Evolutionary conservation across 2,888 invertebrate species (phyloP).

Genomic region (Heteropelma amictum): DNA sequence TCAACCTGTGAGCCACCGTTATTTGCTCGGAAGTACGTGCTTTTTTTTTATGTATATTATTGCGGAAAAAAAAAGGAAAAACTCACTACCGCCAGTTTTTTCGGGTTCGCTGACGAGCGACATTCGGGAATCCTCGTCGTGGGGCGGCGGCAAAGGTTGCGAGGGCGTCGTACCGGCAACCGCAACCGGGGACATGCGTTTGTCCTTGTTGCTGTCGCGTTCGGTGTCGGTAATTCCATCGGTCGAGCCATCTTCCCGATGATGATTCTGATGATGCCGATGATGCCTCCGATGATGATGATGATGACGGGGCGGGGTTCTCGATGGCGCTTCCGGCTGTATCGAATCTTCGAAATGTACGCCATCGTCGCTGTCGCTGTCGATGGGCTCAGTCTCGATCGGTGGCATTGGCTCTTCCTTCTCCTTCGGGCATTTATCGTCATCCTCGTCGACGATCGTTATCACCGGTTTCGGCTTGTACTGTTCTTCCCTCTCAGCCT

Average conservation of each 20-base stretch:
- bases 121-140: constrained; percentile 76
- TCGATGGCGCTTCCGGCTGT: constrained; percentile 70
- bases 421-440: constrained; percentile 76
- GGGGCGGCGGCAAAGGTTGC: constrained; percentile 67
- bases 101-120: constrained; percentile 75
- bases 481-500: constrained; percentile 88
- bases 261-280: constrained; percentile 75
- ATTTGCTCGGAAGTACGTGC: no score
- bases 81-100: constrained; percentile 74
- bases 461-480: constrained; percentile 91
- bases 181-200: constrained; percentile 65
- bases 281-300: constrained; percentile 76
- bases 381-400: constrained; percentile 86
- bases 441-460: constrained; percentile 78
- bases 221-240: constrained; percentile 67
- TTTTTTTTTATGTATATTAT: no score
- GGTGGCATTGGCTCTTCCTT: constrained; percentile 80
- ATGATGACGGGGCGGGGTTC: constrained; percentile 74
- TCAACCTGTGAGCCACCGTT: no score
- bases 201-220: constrained; percentile 68
- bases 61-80: background rate
- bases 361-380: constrained; percentile 81
- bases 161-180: constrained; percentile 62
- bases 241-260: constrained; percentile 70
- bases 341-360: constrained; percentile 73